phyloP scores from a whole-genome alignment of 2,113 vertebrate genomes.

The Rallus limicola region DNA sequence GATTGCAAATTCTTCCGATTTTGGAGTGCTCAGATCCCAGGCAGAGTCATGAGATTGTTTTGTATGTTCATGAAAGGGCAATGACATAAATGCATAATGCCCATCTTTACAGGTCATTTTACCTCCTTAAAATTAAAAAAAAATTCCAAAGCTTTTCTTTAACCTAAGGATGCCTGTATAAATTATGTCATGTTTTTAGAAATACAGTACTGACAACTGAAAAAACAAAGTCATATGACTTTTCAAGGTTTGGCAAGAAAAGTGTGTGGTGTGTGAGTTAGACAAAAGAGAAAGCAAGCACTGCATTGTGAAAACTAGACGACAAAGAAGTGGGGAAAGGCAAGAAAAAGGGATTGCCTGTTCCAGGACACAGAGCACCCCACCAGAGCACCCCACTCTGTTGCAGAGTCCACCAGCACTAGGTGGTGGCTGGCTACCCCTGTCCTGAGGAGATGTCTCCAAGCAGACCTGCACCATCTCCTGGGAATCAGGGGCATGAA shows the following conservation, averaged over 20 bases:
- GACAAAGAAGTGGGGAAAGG: not conserved
- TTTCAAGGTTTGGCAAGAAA: not conserved
- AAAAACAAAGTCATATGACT: not conserved
- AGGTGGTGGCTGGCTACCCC: fast-evolving
- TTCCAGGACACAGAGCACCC: not conserved
- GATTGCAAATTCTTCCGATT: not conserved
- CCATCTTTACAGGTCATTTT: not conserved
- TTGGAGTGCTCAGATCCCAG: not conserved
- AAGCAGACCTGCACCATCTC: not conserved
- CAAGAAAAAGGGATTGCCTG: not conserved
- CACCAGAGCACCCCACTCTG: not conserved
- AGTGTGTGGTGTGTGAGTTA: not conserved
- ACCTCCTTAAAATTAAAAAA: not conserved
- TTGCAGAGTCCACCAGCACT: not conserved
- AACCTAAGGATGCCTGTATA: not conserved
- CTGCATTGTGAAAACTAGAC: not conserved
- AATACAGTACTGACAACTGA: not conserved
- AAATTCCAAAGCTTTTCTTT: not conserved
- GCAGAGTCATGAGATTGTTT: not conserved
- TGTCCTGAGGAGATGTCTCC: not conserved
- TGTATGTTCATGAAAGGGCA: not conserved
- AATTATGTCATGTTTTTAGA: not conserved
- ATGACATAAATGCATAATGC: not conserved
- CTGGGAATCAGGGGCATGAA: not conserved
- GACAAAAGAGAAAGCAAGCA: not conserved